Conservation (phyloP, 2,113 vertebrate species). For the Cryptoleucopteryx plumbea region DNA sequence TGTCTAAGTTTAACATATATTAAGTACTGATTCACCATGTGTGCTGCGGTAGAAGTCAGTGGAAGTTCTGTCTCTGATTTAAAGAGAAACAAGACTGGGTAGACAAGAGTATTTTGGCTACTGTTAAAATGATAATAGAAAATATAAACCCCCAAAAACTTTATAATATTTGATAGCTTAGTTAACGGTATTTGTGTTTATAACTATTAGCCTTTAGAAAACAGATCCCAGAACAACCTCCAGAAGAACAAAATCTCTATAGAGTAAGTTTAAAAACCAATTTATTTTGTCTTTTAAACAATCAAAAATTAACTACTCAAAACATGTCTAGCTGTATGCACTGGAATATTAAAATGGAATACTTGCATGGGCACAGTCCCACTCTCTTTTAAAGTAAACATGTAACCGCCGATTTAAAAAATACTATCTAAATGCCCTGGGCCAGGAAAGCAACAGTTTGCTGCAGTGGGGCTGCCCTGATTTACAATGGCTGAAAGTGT, state of each 20-base stretch:
- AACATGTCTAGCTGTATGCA: neutral
- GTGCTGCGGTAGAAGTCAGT: neutral
- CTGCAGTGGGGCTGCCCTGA: neutral
- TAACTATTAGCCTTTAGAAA: neutral
- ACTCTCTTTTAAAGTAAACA: neutral
- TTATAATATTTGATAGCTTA: neutral
- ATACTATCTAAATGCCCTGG: neutral
- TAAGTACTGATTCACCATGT: neutral
- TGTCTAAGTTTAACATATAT: neutral
- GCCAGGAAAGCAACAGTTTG: neutral
- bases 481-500: accelerated
- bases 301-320: neutral
- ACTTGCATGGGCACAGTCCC: neutral
- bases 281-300: neutral
- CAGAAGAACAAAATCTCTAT: neutral
- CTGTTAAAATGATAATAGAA: neutral
- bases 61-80: neutral
- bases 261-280: neutral
- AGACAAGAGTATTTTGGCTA: neutral
- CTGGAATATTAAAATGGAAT: neutral
- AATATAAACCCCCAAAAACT: neutral
- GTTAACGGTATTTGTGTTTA: neutral
- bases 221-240: neutral
- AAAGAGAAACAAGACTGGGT: neutral
- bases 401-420: neutral